These are phyloP conservation scores for Latrodectus elegans DNA, from an alignment of 2,888 invertebrate species.

Conservation along the genomic window DNA sequence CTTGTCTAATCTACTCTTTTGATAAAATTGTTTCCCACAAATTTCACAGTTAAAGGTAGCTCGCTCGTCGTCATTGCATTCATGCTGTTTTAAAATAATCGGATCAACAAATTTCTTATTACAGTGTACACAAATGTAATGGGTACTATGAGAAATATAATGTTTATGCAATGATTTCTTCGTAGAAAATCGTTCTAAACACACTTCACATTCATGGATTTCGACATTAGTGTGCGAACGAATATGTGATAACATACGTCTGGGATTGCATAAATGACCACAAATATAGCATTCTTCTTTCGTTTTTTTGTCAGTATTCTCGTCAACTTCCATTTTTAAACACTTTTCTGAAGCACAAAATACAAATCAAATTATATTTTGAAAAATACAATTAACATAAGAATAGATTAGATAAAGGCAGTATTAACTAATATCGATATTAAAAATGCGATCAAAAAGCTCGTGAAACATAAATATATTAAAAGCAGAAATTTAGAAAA, in stretches of 20 bases:
- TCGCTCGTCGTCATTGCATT: not conserved
- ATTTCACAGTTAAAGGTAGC: not conserved
- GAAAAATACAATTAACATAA: too few relatives aligned
- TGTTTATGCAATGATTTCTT: not conserved
- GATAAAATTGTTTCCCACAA: not conserved
- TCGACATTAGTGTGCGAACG: not conserved
- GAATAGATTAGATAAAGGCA: too few relatives aligned
- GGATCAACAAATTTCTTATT: slow-evolving; percentile 3
- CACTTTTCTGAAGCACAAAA: not conserved
- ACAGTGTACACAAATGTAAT: not conserved
- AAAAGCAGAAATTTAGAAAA: too few relatives aligned
- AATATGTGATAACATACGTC: not conserved
- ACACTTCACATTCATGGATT: not conserved
- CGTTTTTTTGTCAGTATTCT: not conserved
- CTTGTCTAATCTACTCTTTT: not conserved
- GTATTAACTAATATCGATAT: too few relatives aligned
- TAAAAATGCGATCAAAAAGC: too few relatives aligned
- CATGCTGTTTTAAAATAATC: not conserved
- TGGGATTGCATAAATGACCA: not conserved
- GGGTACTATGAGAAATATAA: not conserved
- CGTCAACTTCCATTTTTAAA: not conserved
- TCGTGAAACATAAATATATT: too few relatives aligned
- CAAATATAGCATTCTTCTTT: not conserved
- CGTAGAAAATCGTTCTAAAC: not conserved
- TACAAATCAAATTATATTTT: too few relatives aligned